Base-by-base conservation (phyloP, 2,888 invertebrate species). In the Ferrisia virgata region DNA sequence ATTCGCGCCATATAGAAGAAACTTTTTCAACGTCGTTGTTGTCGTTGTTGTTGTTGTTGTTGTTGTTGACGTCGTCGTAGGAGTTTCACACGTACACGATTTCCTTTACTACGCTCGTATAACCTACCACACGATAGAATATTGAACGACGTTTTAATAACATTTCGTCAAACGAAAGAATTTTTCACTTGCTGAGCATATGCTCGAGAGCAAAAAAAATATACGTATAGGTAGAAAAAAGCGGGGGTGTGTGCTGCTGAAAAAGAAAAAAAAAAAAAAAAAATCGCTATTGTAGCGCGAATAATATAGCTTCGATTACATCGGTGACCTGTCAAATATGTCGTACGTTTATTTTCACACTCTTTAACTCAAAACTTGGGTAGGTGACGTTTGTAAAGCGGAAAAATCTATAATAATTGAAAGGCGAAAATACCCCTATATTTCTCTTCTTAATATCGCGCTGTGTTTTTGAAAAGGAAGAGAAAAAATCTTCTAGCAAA, bases 91-190 rank as follows among this genome's bases (percentile, higher is more conserved):
- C 53, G 53, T 53, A 40, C 40, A 40, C 13, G 40, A n/a, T n/a
- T n/a, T n/a, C n/a, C n/a, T n/a, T n/a, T n/a, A n/a, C n/a, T n/a
- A n/a, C n/a, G n/a, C n/a, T n/a, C n/a, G n/a, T n/a, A n/a, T n/a
- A n/a, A n/a, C n/a, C n/a, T n/a, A n/a, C n/a, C n/a, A n/a, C n/a
- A n/a, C n/a, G n/a, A n/a, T n/a, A n/a, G n/a, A 6, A 18, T 53
- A 64, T 64, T 15, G 64, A 64, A n/a, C 28, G 64, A 64, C 64
- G 64, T 64, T 64, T 64, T 64, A 64, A 64, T 64, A 64, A 64
- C 64, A 64, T 64, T 64, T 64, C 64, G 28, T 64, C 64, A 64
- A 64, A 64, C 28, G 28, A 31, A 64, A 31, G 64, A 64, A 31
- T 28, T 64, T 64, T 64, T 64, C n/a, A 31, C 28, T 64, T 13